A percentile compares a stretch with the other conserved stretches of the same genome.
Conservation (phyloP, 2,113 vertebrate species). For the Corythaixoides concolor region DNA sequence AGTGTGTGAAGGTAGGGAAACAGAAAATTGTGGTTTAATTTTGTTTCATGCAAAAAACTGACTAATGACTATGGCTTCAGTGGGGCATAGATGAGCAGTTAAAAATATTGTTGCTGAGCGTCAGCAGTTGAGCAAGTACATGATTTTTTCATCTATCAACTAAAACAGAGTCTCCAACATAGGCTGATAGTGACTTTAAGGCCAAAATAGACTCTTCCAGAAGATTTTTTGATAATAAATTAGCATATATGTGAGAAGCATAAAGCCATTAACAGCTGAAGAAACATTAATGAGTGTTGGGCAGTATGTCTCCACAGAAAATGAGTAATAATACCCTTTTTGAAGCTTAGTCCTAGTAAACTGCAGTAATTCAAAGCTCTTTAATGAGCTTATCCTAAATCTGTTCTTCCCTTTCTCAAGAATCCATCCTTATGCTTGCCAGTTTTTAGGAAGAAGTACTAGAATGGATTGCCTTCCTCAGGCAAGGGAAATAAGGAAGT, state of each 20-base stretch:
- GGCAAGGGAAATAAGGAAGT: not conserved
- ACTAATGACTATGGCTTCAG: not conserved
- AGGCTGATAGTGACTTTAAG: not conserved
- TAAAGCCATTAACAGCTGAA: not conserved
- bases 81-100: not conserved
- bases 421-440: not conserved
- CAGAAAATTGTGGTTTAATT: not conserved
- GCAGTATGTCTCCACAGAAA: not conserved
- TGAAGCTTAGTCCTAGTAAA: not conserved
- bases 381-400: not conserved
- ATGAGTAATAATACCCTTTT: not conserved
- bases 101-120: not conserved
- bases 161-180: not conserved
- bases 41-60: not conserved
- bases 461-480: not conserved
- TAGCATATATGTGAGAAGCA: not conserved
- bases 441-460: not conserved
- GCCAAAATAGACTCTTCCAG: not conserved
- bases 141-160: not conserved
- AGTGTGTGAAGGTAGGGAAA: not conserved
- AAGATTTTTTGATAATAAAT: not conserved
- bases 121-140: not conserved
- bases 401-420: not conserved
- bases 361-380: not conserved
- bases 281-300: not conserved